Evolutionary conservation across 2,113 vertebrate species (phyloP).

Genomic region (Limnothrissa miodon): DNA sequence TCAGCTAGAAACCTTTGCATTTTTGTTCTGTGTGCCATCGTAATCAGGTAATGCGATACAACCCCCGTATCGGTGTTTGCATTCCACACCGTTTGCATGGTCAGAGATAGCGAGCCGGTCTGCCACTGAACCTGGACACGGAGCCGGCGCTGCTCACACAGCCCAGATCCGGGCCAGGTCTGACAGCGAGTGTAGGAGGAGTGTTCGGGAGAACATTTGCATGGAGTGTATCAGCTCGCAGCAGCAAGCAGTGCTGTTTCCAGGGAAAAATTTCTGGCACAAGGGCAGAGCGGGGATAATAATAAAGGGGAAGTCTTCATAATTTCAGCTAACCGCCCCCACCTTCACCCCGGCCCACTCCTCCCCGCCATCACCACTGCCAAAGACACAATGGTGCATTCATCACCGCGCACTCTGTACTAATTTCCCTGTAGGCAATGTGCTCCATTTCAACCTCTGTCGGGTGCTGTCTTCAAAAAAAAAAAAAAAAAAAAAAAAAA

Average conservation of each 20-base stretch:
- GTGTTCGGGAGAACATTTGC: neutral
- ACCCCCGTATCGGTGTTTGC: neutral
- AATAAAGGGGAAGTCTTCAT: constrained; percentile 48
- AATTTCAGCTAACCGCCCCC: constrained; percentile 32
- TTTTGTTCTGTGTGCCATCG: neutral
- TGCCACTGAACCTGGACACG: neutral
- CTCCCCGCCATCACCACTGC: constrained; percentile 38
- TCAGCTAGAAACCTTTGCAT: neutral
- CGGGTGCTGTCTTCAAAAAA: constrained; percentile 57
- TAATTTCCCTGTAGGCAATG: constrained; percentile 73
- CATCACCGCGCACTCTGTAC: constrained; percentile 63
- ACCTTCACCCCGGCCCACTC: neutral
- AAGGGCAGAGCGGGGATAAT: constrained; percentile 50
- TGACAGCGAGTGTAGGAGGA: neutral
- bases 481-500: constrained; percentile 30
- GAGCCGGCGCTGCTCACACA: neutral
- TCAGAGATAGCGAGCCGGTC: neutral
- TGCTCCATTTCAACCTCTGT: constrained; percentile 69
- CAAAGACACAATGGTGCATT: constrained; percentile 68
- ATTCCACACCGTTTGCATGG: neutral
- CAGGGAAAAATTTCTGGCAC: constrained; percentile 52
- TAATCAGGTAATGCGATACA: neutral
- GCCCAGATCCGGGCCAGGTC: neutral
- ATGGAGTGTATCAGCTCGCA: neutral
- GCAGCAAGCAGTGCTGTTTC: constrained; percentile 42